phyloP scores from a whole-genome alignment of 2,113 vertebrate species.

The Psilopogon haemacephalus region DNA sequence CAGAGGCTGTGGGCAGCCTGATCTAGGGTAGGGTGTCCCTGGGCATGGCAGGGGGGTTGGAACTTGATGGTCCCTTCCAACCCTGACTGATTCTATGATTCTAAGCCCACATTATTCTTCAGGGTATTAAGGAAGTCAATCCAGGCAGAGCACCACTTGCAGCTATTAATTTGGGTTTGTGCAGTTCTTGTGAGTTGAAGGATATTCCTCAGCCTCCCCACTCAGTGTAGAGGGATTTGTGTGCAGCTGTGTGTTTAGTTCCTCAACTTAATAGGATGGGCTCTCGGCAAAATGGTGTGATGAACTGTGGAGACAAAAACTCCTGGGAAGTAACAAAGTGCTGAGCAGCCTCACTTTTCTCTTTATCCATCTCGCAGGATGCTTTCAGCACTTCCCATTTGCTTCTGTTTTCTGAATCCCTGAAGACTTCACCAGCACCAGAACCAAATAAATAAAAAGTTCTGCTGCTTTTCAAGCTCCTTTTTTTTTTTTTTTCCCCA shows the following conservation, averaged over 20 bases:
- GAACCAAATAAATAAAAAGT: not conserved
- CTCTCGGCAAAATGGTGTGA: not conserved
- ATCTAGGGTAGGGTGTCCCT: too few relatives aligned
- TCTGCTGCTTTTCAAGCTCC: not conserved
- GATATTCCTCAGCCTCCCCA: not conserved
- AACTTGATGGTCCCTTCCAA: too few relatives aligned
- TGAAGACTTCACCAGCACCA: not conserved
- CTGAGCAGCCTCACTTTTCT: not conserved
- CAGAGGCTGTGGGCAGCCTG: too few relatives aligned
- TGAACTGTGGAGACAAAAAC: not conserved
- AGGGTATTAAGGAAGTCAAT: not conserved
- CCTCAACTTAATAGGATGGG: not conserved
- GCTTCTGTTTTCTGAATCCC: constrained; percentile 15
- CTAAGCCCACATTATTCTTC: not conserved
- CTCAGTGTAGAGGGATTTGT: not conserved
- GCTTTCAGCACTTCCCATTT: not conserved
- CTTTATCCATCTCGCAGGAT: not conserved
- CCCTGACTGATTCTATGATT: too few relatives aligned
- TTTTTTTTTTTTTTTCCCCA: not conserved
- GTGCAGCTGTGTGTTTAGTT: not conserved
- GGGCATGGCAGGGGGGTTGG: too few relatives aligned
- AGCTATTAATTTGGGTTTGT: not conserved
- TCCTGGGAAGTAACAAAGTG: not conserved
- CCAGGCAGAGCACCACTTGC: not conserved
- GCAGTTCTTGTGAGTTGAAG: not conserved